A percentile compares a stretch with the other conserved stretches of the same genome.
Conservation (phyloP, 2,797 vertebrate species). For the Sebastes jordani region DNA sequence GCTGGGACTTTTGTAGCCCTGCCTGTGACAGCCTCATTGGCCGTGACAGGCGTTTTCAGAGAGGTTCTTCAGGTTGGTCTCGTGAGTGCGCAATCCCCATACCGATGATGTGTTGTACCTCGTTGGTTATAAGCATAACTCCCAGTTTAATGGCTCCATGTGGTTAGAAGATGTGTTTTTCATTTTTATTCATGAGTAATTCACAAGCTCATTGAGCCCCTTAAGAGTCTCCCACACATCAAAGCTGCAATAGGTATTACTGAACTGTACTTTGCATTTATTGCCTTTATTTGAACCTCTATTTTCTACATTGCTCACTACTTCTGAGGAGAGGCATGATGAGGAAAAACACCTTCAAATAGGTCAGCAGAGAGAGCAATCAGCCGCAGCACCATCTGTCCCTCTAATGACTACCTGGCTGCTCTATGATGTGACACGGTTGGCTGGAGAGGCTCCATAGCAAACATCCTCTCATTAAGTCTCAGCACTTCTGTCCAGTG, state of each 20-base stretch:
- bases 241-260: constrained; percentile 26
- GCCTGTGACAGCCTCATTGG: neutral
- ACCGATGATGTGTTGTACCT: neutral
- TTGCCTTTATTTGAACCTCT: constrained; percentile 25
- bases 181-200: constrained; percentile 32
- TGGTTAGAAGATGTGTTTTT: constrained; percentile 20
- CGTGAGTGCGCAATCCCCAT: neutral
- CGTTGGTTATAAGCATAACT: neutral
- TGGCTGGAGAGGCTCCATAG: constrained; percentile 60
- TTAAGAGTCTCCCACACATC: constrained; percentile 31
- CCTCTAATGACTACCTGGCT: constrained; percentile 80
- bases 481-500: constrained; percentile 32
- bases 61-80: neutral
- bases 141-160: constrained; percentile 1
- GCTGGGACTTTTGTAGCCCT: neutral
- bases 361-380: constrained; percentile 73
- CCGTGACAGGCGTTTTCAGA: neutral
- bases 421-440: constrained; percentile 67
- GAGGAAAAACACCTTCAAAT: constrained; percentile 70
- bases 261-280: constrained; percentile 36
- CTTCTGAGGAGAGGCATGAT: constrained; percentile 46
- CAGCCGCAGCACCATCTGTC: constrained; percentile 79
- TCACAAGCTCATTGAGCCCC: constrained; percentile 24
- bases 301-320: constrained; percentile 28
- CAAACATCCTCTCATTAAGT: constrained; percentile 66